These are phyloP conservation scores for Porites rus DNA, from an alignment of 92 coral and sea anemone genomes.

Conservation along the genomic window DNA sequence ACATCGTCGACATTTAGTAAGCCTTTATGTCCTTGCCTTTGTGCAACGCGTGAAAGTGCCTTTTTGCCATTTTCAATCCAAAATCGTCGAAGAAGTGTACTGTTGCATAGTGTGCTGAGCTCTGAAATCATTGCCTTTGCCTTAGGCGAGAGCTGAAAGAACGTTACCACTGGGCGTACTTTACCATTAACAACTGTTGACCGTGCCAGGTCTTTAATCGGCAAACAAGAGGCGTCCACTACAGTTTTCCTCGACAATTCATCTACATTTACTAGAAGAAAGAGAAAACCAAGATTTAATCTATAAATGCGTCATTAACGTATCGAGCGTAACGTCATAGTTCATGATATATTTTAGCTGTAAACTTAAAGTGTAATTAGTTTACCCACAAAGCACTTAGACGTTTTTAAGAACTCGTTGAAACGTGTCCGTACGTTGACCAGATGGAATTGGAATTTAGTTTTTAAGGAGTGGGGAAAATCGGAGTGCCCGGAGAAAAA, in stretches of 20 bases:
- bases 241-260: constrained; percentile 18
- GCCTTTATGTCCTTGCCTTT: constrained; percentile 16
- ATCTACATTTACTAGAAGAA: constrained; percentile 55
- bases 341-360: too few species aligned
- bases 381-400: too few species aligned
- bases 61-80: constrained; percentile 71
- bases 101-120: constrained; percentile 56
- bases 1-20: constrained; percentile 57
- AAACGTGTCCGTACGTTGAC: too few species aligned
- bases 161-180: constrained; percentile 41
- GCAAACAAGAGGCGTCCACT: constrained; percentile 32
- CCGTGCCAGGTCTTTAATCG: constrained; percentile 50
- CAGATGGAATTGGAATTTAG: too few species aligned
- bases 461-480: too few species aligned
- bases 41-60: constrained; percentile 10
- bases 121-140: constrained; percentile 50
- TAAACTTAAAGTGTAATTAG: too few species aligned
- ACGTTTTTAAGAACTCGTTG: too few species aligned
- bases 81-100: constrained; percentile 63
- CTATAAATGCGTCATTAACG: background rate
- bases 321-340: background rate
- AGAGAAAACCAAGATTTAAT: background rate
- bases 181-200: constrained; percentile 3
- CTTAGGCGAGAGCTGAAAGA: constrained; percentile 68
- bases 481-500: too few species aligned